Evolutionary conservation across 2,888 invertebrate genomes (phyloP).

Genomic region (Timandra comae): DNA sequence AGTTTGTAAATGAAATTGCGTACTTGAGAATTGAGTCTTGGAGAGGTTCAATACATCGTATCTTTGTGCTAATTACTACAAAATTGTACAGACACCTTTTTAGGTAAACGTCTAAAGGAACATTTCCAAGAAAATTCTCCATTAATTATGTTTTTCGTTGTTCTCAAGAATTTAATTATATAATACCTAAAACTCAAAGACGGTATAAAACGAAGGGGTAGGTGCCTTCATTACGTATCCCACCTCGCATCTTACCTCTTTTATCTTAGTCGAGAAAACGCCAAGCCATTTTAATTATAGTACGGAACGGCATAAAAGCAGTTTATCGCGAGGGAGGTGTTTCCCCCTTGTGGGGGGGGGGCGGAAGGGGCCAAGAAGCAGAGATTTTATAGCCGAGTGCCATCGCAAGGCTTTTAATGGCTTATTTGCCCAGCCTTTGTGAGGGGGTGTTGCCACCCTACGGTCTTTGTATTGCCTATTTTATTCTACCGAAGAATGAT

Average conservation of each 20-base stretch:
- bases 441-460: conserved; percentile 48
- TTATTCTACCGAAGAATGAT: conserved; percentile 58
- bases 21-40: no score
- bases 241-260: conserved; percentile 35
- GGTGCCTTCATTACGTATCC: not conserved
- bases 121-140: not conserved
- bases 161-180: not conserved
- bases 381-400: conserved; percentile 72
- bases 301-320: conserved; percentile 70
- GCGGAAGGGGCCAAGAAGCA: conserved; percentile 67
- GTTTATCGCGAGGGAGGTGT: conserved; percentile 54
- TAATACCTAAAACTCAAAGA: not conserved
- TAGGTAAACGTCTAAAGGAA: not conserved
- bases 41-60: no score
- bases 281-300: conserved; percentile 71
- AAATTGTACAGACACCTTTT: no score
- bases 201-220: not conserved
- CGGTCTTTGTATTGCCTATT: conserved; percentile 60
- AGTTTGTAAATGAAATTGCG: no score
- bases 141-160: not conserved
- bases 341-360: conserved; percentile 28
- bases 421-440: conserved; percentile 72
- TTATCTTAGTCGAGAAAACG: conserved; percentile 56
- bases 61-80: no score
- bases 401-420: conserved; percentile 73